Evolutionary conservation across 2,888 invertebrate genomes (phyloP).

Genomic region (Drosophila atripex): DNA sequence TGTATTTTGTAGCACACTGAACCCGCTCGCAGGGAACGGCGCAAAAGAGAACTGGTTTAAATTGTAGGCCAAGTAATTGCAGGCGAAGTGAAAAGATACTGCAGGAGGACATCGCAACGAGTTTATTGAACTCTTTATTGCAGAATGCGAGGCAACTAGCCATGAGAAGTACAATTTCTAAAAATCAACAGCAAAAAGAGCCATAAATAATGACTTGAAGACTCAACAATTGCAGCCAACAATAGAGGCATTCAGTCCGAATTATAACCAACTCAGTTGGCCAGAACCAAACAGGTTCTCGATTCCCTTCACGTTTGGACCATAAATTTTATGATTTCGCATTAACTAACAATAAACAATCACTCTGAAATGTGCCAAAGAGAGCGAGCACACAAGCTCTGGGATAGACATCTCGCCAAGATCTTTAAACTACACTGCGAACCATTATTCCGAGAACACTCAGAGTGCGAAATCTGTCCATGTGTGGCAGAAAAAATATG

Average conservation of each 20-base stretch:
- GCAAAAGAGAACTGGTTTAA: conserved; percentile 44
- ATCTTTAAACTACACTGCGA: conserved; percentile 4
- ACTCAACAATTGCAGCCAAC: conserved; percentile 12
- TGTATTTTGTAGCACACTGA: conserved; percentile 38
- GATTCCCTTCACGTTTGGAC: conserved; percentile 27
- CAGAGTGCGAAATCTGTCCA: neutral
- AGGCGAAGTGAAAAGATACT: conserved; percentile 17
- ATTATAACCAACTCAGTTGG: conserved; percentile 3
- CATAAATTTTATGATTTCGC: conserved; percentile 25
- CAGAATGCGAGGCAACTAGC: conserved; percentile 3
- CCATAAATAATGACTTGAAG: conserved; percentile 5
- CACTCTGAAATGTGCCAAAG: conserved; percentile 11
- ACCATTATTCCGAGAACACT: conserved; percentile 5
- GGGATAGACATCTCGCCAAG: neutral
- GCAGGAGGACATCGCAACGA: conserved; percentile 14
- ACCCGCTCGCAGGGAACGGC: conserved; percentile 19
- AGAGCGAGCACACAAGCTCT: neutral
- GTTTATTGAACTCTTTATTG: conserved; percentile 40
- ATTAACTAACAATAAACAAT: conserved; percentile 30
- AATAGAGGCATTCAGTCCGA: neutral
- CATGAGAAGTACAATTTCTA: neutral
- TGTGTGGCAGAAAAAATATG: conserved; percentile 6
- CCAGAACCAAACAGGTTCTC: conserved; percentile 16
- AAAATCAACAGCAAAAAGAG: neutral
- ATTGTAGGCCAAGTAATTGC: conserved; percentile 18